Percentiles rank a stretch among this genome's conserved stretches.
Conservation (phyloP, 1,140 invertebrate genomes). For the Drosophila mojavensis region DNA sequence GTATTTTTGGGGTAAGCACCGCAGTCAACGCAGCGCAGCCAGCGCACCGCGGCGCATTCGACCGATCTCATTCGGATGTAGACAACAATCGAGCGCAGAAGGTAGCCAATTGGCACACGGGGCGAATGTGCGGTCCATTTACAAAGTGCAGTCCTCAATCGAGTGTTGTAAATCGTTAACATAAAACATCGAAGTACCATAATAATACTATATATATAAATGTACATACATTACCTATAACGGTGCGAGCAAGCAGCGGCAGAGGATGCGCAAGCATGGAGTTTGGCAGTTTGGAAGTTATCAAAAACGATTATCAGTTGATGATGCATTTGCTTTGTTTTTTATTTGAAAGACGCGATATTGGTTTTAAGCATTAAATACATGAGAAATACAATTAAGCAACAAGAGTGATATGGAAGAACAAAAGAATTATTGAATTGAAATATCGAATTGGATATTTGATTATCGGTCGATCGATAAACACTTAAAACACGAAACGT, state of each 20-base stretch:
- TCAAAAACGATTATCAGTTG: constrained; percentile 59
- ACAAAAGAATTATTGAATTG: constrained; percentile 10
- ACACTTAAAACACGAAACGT: constrained; percentile 54
- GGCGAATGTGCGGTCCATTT: constrained; percentile 18
- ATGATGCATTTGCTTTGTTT: constrained; percentile 71
- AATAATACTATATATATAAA: constrained; percentile 2
- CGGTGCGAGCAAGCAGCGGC: constrained; percentile 51
- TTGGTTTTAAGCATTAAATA: constrained; percentile 79
- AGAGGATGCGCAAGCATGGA: constrained; percentile 49
- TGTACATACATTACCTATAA: constrained; percentile 34
- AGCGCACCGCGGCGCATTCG: constrained; percentile 54
- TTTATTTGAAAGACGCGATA: constrained; percentile 69
- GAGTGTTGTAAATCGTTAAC: constrained; percentile 35
- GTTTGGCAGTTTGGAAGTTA: constrained; percentile 46
- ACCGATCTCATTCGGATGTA: constrained; percentile 66
- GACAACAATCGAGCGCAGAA: constrained; percentile 67
- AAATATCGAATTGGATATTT: constrained; percentile 23
- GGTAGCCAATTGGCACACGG: constrained; percentile 47
- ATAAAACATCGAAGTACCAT: constrained; percentile 11
- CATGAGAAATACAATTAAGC: constrained; percentile 79
- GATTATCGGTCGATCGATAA: constrained; percentile 38
- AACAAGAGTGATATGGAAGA: constrained; percentile 58
- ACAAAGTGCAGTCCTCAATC: constrained; percentile 36
- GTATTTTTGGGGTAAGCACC: constrained; percentile 55
- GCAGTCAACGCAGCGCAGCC: constrained; percentile 52